Evolutionary conservation across 2,888 invertebrate species (phyloP), one percentile per base, ranked within the genome.

Genomic region (Phaonia tiefii): DNA sequence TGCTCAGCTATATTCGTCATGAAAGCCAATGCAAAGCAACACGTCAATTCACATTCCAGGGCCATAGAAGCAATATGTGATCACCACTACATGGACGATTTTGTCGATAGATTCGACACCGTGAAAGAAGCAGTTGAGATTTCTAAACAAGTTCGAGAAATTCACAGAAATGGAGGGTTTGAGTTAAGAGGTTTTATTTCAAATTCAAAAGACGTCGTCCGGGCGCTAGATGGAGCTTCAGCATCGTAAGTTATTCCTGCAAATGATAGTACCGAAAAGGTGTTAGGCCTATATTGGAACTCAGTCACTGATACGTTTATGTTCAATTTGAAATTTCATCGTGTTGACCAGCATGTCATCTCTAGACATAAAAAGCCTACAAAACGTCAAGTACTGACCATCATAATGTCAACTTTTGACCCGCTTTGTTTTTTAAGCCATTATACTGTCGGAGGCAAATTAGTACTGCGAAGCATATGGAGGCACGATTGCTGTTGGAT

Each of bases 151-250:
- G 79, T 82, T 15, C 42, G 65, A 25, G 51, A 63, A 2, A 77
- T 77, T 51, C 58, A 74, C 49, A 73, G 25, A 25, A 42, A 73
- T 1, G 56, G 65, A 20, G 80, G 72, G 11, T 80, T 80, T 31
- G 76, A 76, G 8, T 60, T 75, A 20, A 26, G 70, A 20, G 39
- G 58, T n/a, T 80, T 80, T 54, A 69, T 51, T 26, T 76, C 73
- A n/a, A 72, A 63, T 25, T 79, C 66, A 8, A 4, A 49, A 10
- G 37, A 58, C 4, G 75, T 72, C 4, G 20, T 37, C n/a, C 11
- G 31, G 20, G 25, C 58, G 37, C 56, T 77, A 20, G 71, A 26
- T 63, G 70, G 76, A 15, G 31, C 11, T 8, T 5, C 42, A 11
- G 2, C 42, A n/a, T 5, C 42, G 2, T 13, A 42, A 10, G n/a